These are phyloP conservation scores for Limanda limanda DNA, from an alignment of 2,113 vertebrate genomes.

Conservation along the genomic window DNA sequence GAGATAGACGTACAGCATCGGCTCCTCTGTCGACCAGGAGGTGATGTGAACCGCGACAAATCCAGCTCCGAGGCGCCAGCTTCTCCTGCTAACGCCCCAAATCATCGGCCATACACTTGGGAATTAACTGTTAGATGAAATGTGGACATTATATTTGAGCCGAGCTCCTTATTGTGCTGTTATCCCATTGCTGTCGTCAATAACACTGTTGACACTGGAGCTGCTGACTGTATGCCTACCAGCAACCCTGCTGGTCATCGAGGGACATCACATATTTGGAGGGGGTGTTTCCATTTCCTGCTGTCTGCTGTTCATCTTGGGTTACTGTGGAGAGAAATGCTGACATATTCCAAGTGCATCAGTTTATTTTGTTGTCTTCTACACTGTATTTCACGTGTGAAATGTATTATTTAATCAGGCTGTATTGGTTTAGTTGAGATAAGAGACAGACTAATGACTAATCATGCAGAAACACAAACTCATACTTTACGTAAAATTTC, in stretches of 20 bases:
- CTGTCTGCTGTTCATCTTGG: slow-evolving; percentile 33
- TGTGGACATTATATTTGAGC: slow-evolving; percentile 55
- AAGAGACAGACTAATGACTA: slow-evolving; percentile 26
- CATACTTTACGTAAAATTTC: not conserved
- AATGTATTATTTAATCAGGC: slow-evolving; percentile 41
- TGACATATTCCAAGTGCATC: slow-evolving; percentile 65
- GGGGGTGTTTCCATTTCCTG: slow-evolving; percentile 39
- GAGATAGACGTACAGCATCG: slow-evolving; percentile 23
- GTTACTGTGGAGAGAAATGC: slow-evolving; percentile 43
- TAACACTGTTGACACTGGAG: slow-evolving; percentile 62
- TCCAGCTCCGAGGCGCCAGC: not conserved
- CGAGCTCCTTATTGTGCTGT: slow-evolving; percentile 49
- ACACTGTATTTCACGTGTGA: slow-evolving; percentile 32
- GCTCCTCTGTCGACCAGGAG: slow-evolving; percentile 39
- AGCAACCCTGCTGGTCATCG: slow-evolving; percentile 52
- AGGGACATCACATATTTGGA: slow-evolving; percentile 39
- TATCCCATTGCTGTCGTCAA: slow-evolving; percentile 53
- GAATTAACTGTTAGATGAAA: slow-evolving; percentile 47
- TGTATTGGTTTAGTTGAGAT: slow-evolving; percentile 46
- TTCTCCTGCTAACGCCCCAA: not conserved
- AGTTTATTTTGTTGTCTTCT: slow-evolving; percentile 37
- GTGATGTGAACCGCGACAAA: not conserved
- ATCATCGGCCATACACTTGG: slow-evolving; percentile 40
- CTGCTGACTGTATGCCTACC: slow-evolving; percentile 56
- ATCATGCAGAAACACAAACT: slow-evolving; percentile 22